Evolutionary conservation across 1,140 invertebrate genomes (phyloP).

Genomic region (Centruroides vittatus): DNA sequence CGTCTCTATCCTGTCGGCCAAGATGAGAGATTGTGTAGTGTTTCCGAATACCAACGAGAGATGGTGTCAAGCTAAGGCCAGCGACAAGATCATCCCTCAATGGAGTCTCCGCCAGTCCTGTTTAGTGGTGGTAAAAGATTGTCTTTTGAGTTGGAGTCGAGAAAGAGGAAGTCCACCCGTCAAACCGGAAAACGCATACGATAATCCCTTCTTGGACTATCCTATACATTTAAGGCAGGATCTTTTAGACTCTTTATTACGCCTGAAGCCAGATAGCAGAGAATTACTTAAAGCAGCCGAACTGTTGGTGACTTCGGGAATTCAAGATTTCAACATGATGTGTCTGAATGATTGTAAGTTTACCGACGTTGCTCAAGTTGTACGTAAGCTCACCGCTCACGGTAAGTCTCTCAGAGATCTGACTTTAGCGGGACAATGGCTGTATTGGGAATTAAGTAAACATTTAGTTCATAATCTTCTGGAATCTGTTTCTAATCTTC

Average conservation of each 20-base stretch:
- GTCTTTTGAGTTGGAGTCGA: slow-evolving; percentile 12
- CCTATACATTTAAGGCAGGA: slow-evolving; percentile 16
- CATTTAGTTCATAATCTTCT: slow-evolving; percentile 3
- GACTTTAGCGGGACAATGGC: slow-evolving; percentile 15
- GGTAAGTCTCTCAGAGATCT: slow-evolving; percentile 8
- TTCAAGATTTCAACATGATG: slow-evolving; percentile 16
- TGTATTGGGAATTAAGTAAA: slow-evolving; percentile 6
- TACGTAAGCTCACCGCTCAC: slow-evolving; percentile 6
- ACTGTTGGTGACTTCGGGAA: slow-evolving; percentile 14
- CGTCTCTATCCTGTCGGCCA: not conserved
- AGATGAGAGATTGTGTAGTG: slow-evolving; percentile 4
- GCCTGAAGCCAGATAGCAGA: slow-evolving; percentile 12
- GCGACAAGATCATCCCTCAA: slow-evolving; percentile 10
- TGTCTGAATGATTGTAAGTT: slow-evolving; percentile 16
- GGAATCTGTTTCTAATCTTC: slow-evolving; percentile 8
- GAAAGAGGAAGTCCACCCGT: slow-evolving; percentile 5
- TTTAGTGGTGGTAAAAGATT: slow-evolving; percentile 8
- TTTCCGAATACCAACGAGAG: slow-evolving; percentile 11
- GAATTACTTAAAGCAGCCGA: slow-evolving; percentile 12
- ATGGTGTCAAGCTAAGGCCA: slow-evolving; percentile 10
- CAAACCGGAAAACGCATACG: not conserved
- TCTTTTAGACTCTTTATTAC: slow-evolving; percentile 16
- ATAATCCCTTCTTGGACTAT: slow-evolving; percentile 14
- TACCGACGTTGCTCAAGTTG: slow-evolving; percentile 9
- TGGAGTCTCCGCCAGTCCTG: slow-evolving; percentile 12